Percentiles rank a stretch among this genome's conserved stretches.
phyloP scores from a whole-genome alignment of 2,888 invertebrate genomes.

The Coelogynopora nodosa region DNA sequence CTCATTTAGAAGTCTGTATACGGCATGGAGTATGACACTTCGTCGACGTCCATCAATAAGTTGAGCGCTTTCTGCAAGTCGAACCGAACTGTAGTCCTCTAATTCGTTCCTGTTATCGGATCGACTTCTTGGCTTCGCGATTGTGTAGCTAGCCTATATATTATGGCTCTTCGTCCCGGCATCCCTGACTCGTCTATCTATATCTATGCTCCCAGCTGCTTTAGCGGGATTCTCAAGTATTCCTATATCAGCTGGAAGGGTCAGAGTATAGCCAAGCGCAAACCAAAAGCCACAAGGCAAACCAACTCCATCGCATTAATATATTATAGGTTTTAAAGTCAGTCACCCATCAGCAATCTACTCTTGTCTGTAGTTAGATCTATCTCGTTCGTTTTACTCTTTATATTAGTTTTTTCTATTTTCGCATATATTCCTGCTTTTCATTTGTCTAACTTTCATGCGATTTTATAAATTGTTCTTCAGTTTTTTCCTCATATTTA shows the following conservation, averaged over 20 bases:
- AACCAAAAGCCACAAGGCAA: constrained; percentile 7
- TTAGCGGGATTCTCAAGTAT: too few relatives aligned
- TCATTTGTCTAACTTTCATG: neutral
- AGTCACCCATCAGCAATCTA: neutral
- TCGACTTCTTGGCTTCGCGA: neutral
- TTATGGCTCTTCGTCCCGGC: too few relatives aligned
- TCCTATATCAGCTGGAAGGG: too few relatives aligned
- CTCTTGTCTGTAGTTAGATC: neutral
- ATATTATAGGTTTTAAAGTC: constrained; percentile 10
- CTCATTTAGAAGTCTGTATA: neutral
- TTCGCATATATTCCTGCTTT: neutral
- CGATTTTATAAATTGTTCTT: neutral
- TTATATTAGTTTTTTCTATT: neutral
- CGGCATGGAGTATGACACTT: neutral
- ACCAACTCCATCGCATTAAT: constrained; percentile 1
- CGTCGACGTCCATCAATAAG: neutral
- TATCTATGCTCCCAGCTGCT: too few relatives aligned
- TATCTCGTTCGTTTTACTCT: neutral
- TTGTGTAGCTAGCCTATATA: too few relatives aligned
- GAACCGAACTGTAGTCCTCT: neutral
- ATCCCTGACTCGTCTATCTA: too few relatives aligned
- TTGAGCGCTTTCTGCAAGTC: neutral
- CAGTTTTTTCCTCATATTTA: too few relatives aligned
- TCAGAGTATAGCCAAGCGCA: neutral
- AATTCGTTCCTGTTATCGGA: neutral